These are phyloP conservation scores for Drosophila grimshawi DNA, from an alignment of 1,140 invertebrate species.

Conservation along the genomic window DNA sequence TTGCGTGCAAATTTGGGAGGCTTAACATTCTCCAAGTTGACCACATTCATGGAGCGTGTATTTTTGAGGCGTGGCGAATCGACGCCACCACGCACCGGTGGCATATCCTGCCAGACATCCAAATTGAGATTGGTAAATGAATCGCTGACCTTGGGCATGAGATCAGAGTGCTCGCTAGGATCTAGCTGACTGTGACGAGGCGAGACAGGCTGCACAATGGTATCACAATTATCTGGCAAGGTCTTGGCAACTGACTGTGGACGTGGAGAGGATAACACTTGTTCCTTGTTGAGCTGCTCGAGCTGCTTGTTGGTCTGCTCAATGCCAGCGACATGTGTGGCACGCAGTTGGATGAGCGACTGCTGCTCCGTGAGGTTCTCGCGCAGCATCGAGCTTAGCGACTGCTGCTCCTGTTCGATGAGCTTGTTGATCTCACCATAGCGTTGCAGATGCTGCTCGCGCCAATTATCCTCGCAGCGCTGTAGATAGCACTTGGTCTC, in stretches of 20 bases:
- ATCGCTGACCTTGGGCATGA: constrained; percentile 46
- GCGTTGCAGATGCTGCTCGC: constrained; percentile 66
- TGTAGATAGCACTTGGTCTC: constrained; percentile 75
- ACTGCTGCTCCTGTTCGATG: constrained; percentile 54
- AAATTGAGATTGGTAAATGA: constrained; percentile 76
- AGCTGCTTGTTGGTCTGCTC: constrained; percentile 85
- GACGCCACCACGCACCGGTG: constrained; percentile 41
- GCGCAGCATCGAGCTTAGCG: constrained; percentile 60
- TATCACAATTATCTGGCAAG: background rate
- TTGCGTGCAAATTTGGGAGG: constrained; percentile 77
- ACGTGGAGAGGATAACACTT: constrained; percentile 33
- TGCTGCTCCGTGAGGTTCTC: constrained; percentile 82
- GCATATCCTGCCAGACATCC: constrained; percentile 72
- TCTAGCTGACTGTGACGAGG: background rate
- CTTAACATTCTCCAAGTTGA: constrained; percentile 58
- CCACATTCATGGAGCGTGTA: constrained; percentile 69
- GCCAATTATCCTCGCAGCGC: constrained; percentile 72
- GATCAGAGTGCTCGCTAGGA: background rate
- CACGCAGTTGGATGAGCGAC: constrained; percentile 79
- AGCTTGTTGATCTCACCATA: constrained; percentile 55
- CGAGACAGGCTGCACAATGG: background rate
- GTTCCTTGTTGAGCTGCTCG: constrained; percentile 75
- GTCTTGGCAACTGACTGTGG: background rate
- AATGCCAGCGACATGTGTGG: constrained; percentile 81
- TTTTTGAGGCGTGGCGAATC: constrained; percentile 54